Conservation (phyloP, 1,140 invertebrate genomes). For the Geopemphigus sp. region DNA sequence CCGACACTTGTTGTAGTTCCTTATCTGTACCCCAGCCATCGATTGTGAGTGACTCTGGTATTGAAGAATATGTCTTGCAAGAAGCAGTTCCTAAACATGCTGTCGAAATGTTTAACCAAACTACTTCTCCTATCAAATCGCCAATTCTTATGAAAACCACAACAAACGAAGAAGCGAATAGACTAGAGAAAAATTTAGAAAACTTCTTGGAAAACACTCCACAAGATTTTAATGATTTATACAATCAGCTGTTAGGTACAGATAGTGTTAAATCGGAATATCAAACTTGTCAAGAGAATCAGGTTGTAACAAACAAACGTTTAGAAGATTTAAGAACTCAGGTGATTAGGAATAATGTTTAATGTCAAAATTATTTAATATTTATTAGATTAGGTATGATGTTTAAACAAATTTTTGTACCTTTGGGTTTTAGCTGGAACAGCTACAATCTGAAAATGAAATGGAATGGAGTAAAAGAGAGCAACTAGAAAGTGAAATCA, state of each 20-base stretch:
- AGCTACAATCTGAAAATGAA: conserved; percentile 86
- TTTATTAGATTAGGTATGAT: not conserved
- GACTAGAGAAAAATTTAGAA: conserved; percentile 27
- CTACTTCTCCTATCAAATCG: conserved; percentile 19
- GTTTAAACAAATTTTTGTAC: not conserved
- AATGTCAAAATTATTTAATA: not conserved
- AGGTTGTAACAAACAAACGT: conserved; percentile 56
- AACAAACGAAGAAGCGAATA: conserved; percentile 18
- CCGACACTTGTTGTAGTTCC: conserved; percentile 54
- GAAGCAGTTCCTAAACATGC: conserved; percentile 63
- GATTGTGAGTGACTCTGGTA: conserved; percentile 55
- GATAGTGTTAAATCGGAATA: conserved; percentile 1
- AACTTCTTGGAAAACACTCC: conserved; percentile 43
- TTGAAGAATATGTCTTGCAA: conserved; percentile 66
- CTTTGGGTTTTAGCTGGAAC: conserved; percentile 64
- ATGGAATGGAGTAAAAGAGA: conserved; percentile 90
- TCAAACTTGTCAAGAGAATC: conserved; percentile 18
- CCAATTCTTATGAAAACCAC: not conserved
- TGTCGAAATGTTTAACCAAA: conserved; percentile 56
- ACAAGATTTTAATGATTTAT: conserved; percentile 43
- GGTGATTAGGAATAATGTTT: conserved; percentile 53
- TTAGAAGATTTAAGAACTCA: conserved; percentile 69
- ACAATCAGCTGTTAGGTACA: conserved; percentile 15
- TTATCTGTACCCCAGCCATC: conserved; percentile 26
- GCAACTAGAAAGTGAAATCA: conserved; percentile 83